Conservation (phyloP, 2,113 vertebrate genomes). For the Hassar affinis region DNA sequence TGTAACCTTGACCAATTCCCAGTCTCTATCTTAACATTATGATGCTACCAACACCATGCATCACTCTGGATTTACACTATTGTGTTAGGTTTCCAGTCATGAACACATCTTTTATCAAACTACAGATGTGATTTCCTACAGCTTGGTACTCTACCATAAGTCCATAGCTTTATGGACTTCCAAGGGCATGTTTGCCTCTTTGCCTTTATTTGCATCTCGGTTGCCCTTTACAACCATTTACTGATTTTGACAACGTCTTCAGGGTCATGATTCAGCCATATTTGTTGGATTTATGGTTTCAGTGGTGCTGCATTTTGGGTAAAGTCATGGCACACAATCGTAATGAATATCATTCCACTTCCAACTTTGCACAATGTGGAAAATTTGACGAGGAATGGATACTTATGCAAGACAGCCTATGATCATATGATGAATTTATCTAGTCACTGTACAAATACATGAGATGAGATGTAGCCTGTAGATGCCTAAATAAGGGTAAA, state of each 20-base stretch:
- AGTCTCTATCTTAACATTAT: not conserved
- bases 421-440: no score
- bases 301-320: not conserved
- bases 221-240: not conserved
- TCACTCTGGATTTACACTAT: not conserved
- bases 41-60: not conserved
- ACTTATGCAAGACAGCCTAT: not conserved
- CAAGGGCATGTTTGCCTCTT: not conserved
- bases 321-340: not conserved
- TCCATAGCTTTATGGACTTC: not conserved
- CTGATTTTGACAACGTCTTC: not conserved
- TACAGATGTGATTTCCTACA: not conserved
- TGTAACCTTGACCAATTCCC: not conserved
- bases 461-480: no score
- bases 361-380: not conserved
- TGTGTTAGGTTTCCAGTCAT: not conserved
- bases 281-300: not conserved
- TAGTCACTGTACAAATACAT: no score
- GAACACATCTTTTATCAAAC: no score
- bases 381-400: not conserved
- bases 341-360: not conserved
- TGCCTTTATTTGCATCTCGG: no score
- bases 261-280: not conserved
- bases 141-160: not conserved
- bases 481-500: no score